Base-by-base conservation (phyloP, 2,888 invertebrate species). In the Spodoptera exigua region DNA sequence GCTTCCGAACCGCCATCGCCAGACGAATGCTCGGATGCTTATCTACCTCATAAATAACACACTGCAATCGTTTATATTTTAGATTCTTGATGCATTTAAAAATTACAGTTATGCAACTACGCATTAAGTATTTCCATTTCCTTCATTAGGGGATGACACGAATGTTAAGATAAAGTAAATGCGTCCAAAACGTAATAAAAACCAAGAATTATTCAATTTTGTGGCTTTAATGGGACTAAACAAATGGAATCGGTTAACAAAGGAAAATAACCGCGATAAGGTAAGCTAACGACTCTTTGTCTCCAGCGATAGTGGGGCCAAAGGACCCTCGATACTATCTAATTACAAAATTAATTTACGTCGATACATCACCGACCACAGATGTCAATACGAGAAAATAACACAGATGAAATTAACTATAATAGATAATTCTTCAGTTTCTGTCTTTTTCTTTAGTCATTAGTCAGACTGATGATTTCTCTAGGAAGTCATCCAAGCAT, bases 211-310 rank as follows among this genome's bases (percentile, higher is more conserved):
- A 60, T 65, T 58, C 60, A 61, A 70, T 53, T 54, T 64, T 58
- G 48, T 70, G 46, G 51, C 55, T 55, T 61, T 43, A 64, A 74
- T 57, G 54, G 59, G 41, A 61, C 46, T 62, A 53, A 60, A 59
- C 41, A 62, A 66, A 72, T 66, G 35, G 54, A 72, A 69, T 58
- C 62, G 5, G 51, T 62, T 62, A 72, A 72, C 69, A 66, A 73
- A 62, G 59, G 73, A 63, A 75, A 75, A 73, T 73, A 61, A 76
- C 73, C 61, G 59, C 64, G 76, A 73, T 64, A 76, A 76, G 48
- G 60, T 35, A 44, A 61, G 60, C 51, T 76, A 67, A 76, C 74
- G 73, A 64, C 56, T 52, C 66, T 70, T 76, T 70, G 74, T 75
- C 67, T 73, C 7, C 37, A 17, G 48, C 55, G 63, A 76, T 64